Base-by-base conservation (phyloP, 2,113 vertebrate genomes). In the Hippocampus zosterae region DNA sequence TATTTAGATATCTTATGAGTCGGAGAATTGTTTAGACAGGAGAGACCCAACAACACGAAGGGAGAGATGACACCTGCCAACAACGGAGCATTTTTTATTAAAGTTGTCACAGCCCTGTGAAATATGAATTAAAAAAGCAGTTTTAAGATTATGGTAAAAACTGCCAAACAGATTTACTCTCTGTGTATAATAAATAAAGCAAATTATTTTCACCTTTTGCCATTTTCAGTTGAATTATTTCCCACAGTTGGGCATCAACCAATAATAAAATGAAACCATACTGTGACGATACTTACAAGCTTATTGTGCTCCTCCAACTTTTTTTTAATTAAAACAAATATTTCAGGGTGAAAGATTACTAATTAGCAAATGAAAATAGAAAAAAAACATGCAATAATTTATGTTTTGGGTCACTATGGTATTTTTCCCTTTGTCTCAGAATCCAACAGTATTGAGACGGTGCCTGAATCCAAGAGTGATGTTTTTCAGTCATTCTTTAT, bases 1-100 rank as follows among this genome's bases (percentile, higher is more conserved):
- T 87, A 61, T 76, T 89, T 76, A 78, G 69, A 85, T 86, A 81
- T 70, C 67, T 80, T 87, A 88, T 82, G 82, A 88, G 86, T 85
- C 75, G 71, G 71, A 82, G 66, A 63, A 68, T 48, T 25, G 37
- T 81, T 79, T 67, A 42, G 71, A 76, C 72, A 75, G 75, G 79
- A 78, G 70, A 88, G 72, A 82, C 68, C 62, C 75, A 63, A 65
- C 76, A 63, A 67, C 76, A 74, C 65, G 72, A 42, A 40, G 37
- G 8, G 66, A 84, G 72, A 83, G 75, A 75, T 67, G 41, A 60
- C 55, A 61, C 71, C 81, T 83, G 84, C 72, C 50, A 64, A 81
- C 75, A 77, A 61, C 0, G n/a, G 60, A n/a, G 69, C 67, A 81
- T 91, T 90, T 6, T 37, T 37, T 37, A 29, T 37, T 91, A 88